Percentiles rank a stretch among this genome's conserved stretches.
Evolutionary conservation across 2,113 vertebrate genomes (phyloP).

Genomic region (Alces alces): DNA sequence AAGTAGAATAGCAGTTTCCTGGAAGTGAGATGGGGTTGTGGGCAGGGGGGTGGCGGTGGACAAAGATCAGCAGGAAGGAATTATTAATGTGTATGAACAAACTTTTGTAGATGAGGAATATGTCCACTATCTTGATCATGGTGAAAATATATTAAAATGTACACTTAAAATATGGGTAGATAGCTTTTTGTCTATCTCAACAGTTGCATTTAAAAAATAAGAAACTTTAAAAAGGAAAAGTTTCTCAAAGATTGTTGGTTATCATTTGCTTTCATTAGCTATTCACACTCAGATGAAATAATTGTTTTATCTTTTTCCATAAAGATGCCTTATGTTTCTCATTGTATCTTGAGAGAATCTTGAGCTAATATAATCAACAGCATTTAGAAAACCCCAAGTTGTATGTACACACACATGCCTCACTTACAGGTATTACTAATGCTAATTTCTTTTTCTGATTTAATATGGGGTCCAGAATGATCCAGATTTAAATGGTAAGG

Average conservation of each 20-base stretch:
- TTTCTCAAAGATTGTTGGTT: not conserved
- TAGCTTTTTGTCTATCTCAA: not conserved
- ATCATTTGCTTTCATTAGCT: not conserved
- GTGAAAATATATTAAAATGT: not conserved
- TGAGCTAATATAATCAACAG: not conserved
- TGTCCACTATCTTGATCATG: not conserved
- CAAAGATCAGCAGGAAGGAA: not conserved
- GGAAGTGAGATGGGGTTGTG: not conserved
- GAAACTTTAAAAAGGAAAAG: not conserved
- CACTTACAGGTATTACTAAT: not conserved
- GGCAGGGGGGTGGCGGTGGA: accelerated
- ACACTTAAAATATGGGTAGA: not conserved
- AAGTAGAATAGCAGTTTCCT: not conserved
- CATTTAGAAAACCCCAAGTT: not conserved
- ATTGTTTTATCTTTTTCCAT: not conserved
- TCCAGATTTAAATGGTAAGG: not conserved
- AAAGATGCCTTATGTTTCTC: not conserved
- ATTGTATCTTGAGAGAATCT: not conserved
- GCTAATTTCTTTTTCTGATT: not conserved
- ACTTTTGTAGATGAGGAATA: not conserved
- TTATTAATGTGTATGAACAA: not conserved
- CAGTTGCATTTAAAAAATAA: not conserved
- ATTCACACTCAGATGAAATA: not conserved
- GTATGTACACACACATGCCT: not conserved
- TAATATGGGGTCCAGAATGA: not conserved